Base-by-base conservation (phyloP, 1,140 invertebrate species). In the Lamellibrachia luymesi region DNA sequence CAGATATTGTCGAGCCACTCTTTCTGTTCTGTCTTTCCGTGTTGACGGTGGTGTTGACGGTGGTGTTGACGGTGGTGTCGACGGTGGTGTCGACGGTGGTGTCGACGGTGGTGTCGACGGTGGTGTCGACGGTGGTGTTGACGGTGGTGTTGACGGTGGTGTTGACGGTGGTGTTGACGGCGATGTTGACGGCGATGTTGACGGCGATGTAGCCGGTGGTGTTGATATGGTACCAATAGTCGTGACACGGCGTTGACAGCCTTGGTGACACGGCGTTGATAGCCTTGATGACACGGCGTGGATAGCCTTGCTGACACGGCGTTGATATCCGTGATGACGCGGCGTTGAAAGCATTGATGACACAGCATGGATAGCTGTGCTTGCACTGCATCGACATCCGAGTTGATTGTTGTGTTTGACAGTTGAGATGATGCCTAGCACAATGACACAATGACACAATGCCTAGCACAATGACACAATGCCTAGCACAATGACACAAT, bases 361-460 rank as follows among this genome's bases (percentile, higher is more conserved):
- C 27, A 13, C 50, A 2, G 90, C 10, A 1, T 49, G 17, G 64
- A 80, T 22, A 80, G 64, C 13, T 80, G 13, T 80, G 17, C 13
- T 22, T 1, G 17, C 2, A 17, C 22, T 6, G 6, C 25, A 38
- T 91, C 17, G 22, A 51, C 17, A 51, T 49, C 50, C 13, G 90
- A 13, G 25, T 91, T 91, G 22, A 51, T 13, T 13, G 50, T 91
- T 91, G 90, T 91, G 90, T 91, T 91, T 80, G 64, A 80, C 64
- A 80, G 0, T 22, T 2, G 64, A 56, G 52, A 7, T 56, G 1
- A 56, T 13, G 38, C 38, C 38, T 0, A 38, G 52, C 52, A 8
- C 52, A 56, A 1, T 17, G 52, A 13, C 5, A 56, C 52, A 56
- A 56, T 6, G 13, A 6, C 5, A 13, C 52, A n/a, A 56, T 13